Percentiles rank a stretch among this genome's conserved stretches.
Conservation (phyloP, 2,113 vertebrate species). For the Scalopus aquaticus region DNA sequence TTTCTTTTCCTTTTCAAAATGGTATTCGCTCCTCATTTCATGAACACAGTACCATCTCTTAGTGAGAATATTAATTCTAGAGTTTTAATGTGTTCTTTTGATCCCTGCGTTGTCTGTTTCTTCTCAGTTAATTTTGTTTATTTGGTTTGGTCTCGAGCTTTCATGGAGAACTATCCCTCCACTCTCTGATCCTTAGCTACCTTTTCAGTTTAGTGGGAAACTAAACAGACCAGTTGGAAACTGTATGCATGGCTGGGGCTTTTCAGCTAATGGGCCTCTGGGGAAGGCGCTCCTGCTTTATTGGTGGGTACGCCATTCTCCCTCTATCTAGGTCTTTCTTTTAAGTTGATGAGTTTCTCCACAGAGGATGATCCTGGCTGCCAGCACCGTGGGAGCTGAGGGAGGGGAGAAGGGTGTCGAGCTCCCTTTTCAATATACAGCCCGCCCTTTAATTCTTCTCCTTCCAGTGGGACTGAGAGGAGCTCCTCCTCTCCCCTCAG, state of each 20-base stretch:
- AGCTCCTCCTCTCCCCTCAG: neutral
- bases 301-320: neutral
- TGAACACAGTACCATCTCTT: neutral
- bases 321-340: neutral
- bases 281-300: neutral
- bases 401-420: neutral
- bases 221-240: neutral
- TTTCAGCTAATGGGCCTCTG: neutral
- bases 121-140: neutral
- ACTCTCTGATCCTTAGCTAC: neutral
- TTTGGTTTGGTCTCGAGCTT: conserved; percentile 23
- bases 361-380: neutral
- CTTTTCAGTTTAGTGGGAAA: conserved; percentile 29
- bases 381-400: neutral
- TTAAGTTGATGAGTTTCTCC: conserved; percentile 20
- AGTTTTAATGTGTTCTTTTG: neutral
- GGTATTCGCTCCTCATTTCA: neutral
- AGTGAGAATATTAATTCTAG: neutral
- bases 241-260: neutral
- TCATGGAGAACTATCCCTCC: neutral
- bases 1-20: neutral
- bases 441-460: neutral
- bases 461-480: neutral
- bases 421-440: neutral
- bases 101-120: neutral